A percentile compares a stretch with the other conserved stretches of the same genome.
phyloP scores from a whole-genome alignment of 2,113 vertebrate genomes.

The Tenrec ecaudatus region DNA sequence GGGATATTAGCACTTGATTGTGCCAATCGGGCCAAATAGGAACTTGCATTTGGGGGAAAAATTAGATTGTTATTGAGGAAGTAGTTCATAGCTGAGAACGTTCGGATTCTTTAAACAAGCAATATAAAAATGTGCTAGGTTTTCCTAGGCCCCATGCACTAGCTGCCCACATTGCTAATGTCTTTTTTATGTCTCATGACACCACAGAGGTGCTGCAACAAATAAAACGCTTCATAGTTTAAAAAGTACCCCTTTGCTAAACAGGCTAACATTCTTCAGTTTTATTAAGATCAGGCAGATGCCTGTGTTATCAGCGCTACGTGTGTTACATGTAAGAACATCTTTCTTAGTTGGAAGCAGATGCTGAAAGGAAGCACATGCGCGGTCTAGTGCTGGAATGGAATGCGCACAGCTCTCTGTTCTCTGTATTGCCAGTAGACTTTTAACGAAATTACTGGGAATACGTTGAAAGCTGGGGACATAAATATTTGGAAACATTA shows the following conservation, averaged over 20 bases:
- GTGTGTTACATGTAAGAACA: not conserved
- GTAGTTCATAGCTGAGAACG: not conserved
- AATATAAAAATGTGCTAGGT: not conserved
- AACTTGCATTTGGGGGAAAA: not conserved
- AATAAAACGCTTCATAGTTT: not conserved
- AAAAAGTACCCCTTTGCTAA: conserved; percentile 10
- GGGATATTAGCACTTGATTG: not conserved
- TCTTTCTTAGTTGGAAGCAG: not conserved
- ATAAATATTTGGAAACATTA: conserved; percentile 62
- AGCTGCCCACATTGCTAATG: not conserved
- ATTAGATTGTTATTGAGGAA: not conserved
- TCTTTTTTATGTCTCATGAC: not conserved
- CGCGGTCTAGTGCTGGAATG: not conserved
- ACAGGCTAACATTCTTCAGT: not conserved
- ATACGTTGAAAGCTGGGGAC: conserved; percentile 61
- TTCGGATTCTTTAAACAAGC: not conserved
- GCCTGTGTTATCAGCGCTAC: not conserved
- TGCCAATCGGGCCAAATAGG: not conserved
- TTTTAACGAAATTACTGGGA: conserved; percentile 50
- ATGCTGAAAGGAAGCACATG: conserved; percentile 8
- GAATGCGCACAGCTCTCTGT: not conserved
- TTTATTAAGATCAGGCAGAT: not conserved
- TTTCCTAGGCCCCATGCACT: not conserved
- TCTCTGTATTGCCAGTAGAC: conserved; percentile 22
- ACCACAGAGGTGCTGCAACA: not conserved